Percentiles rank a stretch among this genome's conserved stretches.
Conservation (phyloP, 2,797 vertebrate genomes). For the Brachyrhaphis roseni region DNA sequence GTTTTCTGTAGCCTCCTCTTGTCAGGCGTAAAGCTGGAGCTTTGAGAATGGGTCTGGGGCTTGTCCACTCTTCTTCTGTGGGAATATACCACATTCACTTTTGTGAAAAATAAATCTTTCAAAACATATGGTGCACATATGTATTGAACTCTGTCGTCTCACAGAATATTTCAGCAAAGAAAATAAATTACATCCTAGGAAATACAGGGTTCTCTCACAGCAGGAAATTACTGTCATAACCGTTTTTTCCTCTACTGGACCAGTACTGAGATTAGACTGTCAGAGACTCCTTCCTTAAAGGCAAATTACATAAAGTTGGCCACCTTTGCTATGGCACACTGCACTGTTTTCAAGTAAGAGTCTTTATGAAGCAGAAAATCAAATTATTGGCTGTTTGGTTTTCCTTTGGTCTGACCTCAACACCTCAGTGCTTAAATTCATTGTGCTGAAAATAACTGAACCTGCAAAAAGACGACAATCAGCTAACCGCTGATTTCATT, state of each 20-base stretch:
- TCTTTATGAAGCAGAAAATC: slow-evolving; percentile 83
- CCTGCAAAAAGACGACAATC: slow-evolving; percentile 49
- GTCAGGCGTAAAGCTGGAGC: slow-evolving; percentile 90
- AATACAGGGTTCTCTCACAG: slow-evolving; percentile 43
- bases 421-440: slow-evolving; percentile 66
- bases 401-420: slow-evolving; percentile 68
- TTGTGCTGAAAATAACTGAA: slow-evolving; percentile 72
- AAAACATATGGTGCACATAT: slow-evolving; percentile 13
- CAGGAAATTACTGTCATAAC: slow-evolving; percentile 66
- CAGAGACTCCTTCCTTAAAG: slow-evolving; percentile 60
- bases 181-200: slow-evolving; percentile 46
- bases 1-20: slow-evolving; percentile 97
- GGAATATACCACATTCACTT: slow-evolving; percentile 18
- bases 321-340: slow-evolving; percentile 62
- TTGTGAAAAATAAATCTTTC: slow-evolving; percentile 13
- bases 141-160: slow-evolving; percentile 21
- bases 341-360: slow-evolving; percentile 73
- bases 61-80: slow-evolving; percentile 92
- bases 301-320: slow-evolving; percentile 75
- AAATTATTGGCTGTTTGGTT: slow-evolving; percentile 75
- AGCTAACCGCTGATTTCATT: slow-evolving; percentile 35
- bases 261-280: slow-evolving; percentile 60
- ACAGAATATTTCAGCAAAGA: slow-evolving; percentile 56
- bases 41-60: slow-evolving; percentile 90
- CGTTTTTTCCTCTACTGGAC: slow-evolving; percentile 54